Evolutionary conservation across 2,888 invertebrate species (phyloP).

Genomic region (Embidobia sp.): DNA sequence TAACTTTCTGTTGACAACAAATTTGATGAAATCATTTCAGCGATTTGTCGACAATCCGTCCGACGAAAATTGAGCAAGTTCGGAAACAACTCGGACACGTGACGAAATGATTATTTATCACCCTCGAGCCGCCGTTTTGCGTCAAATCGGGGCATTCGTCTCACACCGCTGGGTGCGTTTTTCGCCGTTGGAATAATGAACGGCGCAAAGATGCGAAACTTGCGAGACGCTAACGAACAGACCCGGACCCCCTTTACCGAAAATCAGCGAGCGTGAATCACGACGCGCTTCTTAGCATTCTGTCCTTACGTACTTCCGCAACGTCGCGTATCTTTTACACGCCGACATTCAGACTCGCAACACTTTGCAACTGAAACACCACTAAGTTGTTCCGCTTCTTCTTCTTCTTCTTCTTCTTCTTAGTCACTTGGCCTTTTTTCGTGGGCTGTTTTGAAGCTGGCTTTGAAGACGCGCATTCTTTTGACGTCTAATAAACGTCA

Average conservation of each 20-base stretch:
- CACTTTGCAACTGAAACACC: constrained; percentile 35
- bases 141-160: constrained; percentile 79
- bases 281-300: constrained; percentile 43
- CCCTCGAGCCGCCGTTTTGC: too few species aligned
- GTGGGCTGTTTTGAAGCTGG: too few species aligned
- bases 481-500: constrained; percentile 10
- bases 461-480: constrained; percentile 15
- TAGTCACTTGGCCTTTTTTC: too few species aligned
- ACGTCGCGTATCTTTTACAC: constrained; percentile 54
- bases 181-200: constrained; percentile 71
- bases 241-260: constrained; percentile 46
- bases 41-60: too few species aligned
- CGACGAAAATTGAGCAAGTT: too few species aligned
- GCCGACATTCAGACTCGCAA: constrained; percentile 15
- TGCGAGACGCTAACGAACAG: constrained; percentile 43
- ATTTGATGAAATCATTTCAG: too few species aligned
- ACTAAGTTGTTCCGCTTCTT: constrained; percentile 27
- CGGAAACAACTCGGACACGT: too few species aligned
- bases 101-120: too few species aligned
- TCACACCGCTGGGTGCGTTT: constrained; percentile 75
- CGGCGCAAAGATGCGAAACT: constrained; percentile 53
- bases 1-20: too few species aligned
- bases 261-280: constrained; percentile 55
- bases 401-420: not conserved
- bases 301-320: constrained; percentile 48